A percentile compares a stretch with the other conserved stretches of the same genome.
Evolutionary conservation across 2,113 vertebrate genomes (phyloP).

Genomic region (Takifugu flavidus): DNA sequence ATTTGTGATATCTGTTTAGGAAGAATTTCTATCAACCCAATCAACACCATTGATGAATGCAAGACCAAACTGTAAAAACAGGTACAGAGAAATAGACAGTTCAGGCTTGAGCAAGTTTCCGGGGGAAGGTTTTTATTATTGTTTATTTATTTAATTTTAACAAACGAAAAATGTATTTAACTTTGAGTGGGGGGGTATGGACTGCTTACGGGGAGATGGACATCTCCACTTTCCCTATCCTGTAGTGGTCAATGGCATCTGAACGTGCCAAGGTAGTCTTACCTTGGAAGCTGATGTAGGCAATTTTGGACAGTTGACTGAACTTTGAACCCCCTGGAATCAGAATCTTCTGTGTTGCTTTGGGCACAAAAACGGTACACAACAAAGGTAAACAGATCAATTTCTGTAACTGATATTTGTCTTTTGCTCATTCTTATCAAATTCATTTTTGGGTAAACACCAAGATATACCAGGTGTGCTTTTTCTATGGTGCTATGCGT

Average conservation of each 20-base stretch:
- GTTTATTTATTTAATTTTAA: too few species aligned
- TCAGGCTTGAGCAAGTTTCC: not conserved
- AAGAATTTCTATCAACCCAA: too few species aligned
- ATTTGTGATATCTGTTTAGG: too few species aligned
- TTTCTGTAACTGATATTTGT: too few species aligned
- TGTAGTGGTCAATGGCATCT: not conserved
- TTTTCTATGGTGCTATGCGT: not conserved
- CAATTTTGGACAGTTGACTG: slow-evolving; percentile 78
- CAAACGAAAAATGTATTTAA: too few species aligned
- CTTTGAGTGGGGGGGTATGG: too few species aligned
- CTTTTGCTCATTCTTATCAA: too few species aligned
- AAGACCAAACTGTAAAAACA: too few species aligned
- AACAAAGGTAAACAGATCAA: not conserved
- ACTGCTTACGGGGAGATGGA: too few species aligned
- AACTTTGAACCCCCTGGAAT: slow-evolving; percentile 79
- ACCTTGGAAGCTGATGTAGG: slow-evolving; percentile 82
- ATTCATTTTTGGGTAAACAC: not conserved
- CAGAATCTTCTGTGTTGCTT: slow-evolving; percentile 81
- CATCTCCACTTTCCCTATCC: too few species aligned
- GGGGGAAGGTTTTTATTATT: not conserved
- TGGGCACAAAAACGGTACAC: slow-evolving; percentile 52
- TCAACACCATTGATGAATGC: too few species aligned
- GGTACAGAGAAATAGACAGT: too few species aligned
- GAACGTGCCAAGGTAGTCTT: slow-evolving; percentile 58
- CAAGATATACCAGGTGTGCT: not conserved